Percentiles rank a stretch among this genome's conserved stretches.
Evolutionary conservation across 2,888 invertebrate genomes (phyloP).

Genomic region (Gibbula magus): DNA sequence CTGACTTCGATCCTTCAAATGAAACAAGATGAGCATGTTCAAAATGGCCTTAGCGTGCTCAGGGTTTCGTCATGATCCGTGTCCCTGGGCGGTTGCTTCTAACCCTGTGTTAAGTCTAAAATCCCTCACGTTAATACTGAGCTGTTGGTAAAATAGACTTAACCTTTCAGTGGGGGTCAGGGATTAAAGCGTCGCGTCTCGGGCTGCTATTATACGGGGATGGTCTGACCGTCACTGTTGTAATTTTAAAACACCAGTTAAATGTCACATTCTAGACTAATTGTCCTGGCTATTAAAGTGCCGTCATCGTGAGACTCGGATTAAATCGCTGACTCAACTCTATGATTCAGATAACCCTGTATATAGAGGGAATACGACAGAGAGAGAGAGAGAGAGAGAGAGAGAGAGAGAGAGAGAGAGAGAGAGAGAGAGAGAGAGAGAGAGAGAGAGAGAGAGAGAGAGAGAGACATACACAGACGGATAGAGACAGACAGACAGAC

Average conservation of each 20-base stretch:
- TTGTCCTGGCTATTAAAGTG: not conserved
- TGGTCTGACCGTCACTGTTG: not conserved
- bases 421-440: constrained; percentile 30
- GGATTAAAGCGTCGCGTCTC: not conserved
- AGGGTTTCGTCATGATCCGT: too few relatives aligned
- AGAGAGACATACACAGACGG: constrained; percentile 22
- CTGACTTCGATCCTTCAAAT: too few relatives aligned
- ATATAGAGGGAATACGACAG: not conserved
- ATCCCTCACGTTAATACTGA: not conserved
- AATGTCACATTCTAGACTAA: not conserved
- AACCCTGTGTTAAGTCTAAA: too few relatives aligned
- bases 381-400: constrained; percentile 24
- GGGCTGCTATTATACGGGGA: not conserved
- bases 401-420: constrained; percentile 30
- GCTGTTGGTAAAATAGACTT: not conserved
- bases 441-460: constrained; percentile 31
- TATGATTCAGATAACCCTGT: not conserved
- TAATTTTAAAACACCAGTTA: not conserved
- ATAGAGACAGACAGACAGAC: constrained; percentile 28
- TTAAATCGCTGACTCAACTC: too few relatives aligned
- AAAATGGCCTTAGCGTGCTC: too few relatives aligned
- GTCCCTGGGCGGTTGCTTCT: too few relatives aligned
- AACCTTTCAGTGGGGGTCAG: not conserved
- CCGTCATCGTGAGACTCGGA: too few relatives aligned
- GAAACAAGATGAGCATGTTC: too few relatives aligned